Percentiles rank a stretch among this genome's conserved stretches.
These are phyloP conservation scores for Chroicocephalus ridibundus DNA, from an alignment of 2,113 vertebrate genomes.

Conservation along the genomic window DNA sequence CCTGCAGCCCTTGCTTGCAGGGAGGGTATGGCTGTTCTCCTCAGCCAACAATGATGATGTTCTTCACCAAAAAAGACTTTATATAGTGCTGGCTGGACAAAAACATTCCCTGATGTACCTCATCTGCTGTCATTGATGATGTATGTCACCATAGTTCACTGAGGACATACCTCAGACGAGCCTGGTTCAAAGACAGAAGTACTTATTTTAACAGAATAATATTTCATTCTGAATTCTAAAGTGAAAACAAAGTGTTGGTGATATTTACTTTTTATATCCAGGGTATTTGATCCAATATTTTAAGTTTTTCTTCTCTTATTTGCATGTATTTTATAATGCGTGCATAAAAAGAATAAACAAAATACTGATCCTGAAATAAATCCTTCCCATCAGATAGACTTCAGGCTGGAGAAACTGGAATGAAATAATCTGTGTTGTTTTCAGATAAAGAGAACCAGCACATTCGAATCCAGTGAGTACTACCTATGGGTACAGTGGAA, in stretches of 20 bases:
- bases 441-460: not conserved
- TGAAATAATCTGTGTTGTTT: not conserved
- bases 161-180: not conserved
- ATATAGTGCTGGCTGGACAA: not conserved
- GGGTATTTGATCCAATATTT: not conserved
- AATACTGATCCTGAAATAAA: not conserved
- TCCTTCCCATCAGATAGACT: not conserved
- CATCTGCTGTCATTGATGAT: not conserved
- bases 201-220: not conserved
- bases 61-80: not conserved
- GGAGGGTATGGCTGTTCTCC: not conserved
- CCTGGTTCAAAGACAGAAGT: not conserved
- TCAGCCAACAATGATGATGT: not conserved
- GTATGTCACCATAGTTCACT: not conserved
- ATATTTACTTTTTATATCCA: conserved; percentile 1
- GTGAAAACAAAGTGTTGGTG: not conserved
- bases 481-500: not conserved
- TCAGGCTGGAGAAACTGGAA: not conserved
- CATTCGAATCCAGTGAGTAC: not conserved
- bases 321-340: not conserved
- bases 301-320: not conserved
- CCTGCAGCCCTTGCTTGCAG: not conserved
- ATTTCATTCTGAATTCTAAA: not conserved
- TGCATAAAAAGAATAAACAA: not conserved
- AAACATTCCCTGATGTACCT: not conserved